A percentile compares a stretch with the other conserved stretches of the same genome.
Conservation (phyloP, 2,113 vertebrate genomes). For the Hemiscyllium ocellatum region DNA sequence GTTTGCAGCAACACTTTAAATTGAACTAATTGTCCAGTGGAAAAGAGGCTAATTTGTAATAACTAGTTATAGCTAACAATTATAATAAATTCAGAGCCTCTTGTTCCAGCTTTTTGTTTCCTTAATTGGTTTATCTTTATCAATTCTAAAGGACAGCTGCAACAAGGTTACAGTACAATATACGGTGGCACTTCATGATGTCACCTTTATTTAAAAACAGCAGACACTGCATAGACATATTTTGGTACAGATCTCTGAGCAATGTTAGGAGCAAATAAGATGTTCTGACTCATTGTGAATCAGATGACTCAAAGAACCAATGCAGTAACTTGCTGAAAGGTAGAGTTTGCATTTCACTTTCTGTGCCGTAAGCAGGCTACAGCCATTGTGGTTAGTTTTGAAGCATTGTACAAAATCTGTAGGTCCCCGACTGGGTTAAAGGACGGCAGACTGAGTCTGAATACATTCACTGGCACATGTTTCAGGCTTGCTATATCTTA, state of each 20-base stretch:
- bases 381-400: not conserved
- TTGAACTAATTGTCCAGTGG: not conserved
- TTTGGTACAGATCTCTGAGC: not conserved
- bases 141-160: not conserved
- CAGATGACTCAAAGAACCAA: not conserved
- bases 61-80: not conserved
- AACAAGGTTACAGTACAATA: not conserved
- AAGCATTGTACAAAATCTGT: not conserved
- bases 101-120: not conserved
- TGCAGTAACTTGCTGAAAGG: not conserved
- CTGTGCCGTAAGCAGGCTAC: no score
- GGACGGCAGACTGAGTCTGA: not conserved
- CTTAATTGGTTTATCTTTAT: constrained; percentile 6
- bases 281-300: constrained; percentile 2
- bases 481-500: not conserved
- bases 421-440: not conserved
- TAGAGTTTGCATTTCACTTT: not conserved
- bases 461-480: not conserved
- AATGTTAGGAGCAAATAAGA: not conserved
- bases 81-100: constrained; percentile 8
- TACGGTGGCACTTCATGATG: not conserved
- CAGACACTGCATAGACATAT: not conserved
- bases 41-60: not conserved
- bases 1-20: not conserved
- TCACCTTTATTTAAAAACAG: not conserved